Conservation (phyloP, 2,113 vertebrate genomes). For the Rousettus leschenaultii region DNA sequence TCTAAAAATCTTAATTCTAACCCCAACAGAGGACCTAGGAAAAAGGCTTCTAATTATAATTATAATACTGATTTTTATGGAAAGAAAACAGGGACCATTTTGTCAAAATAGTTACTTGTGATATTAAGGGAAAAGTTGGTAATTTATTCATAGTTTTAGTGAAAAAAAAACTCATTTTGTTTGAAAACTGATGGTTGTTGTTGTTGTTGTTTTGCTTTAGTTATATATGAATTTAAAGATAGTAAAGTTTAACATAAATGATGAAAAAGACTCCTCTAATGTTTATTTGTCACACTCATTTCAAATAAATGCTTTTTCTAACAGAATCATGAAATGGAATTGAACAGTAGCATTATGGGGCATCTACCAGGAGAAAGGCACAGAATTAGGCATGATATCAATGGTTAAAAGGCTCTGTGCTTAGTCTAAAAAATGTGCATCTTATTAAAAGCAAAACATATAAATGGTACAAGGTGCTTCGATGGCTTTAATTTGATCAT, state of each 20-base stretch:
- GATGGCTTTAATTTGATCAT: neutral
- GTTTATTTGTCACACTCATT: neutral
- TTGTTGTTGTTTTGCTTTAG: neutral
- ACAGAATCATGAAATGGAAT: neutral
- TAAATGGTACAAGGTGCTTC: neutral
- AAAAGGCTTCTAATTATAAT: neutral
- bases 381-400: neutral
- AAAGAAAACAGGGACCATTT: neutral
- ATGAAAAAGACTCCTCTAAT: neutral
- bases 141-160: neutral
- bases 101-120: neutral
- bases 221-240: neutral
- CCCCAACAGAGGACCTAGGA: neutral
- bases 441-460: neutral
- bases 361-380: neutral
- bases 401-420: neutral
- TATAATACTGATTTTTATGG: neutral
- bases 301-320: neutral
- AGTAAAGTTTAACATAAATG: neutral
- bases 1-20: neutral
- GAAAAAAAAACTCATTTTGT: slow-evolving; percentile 7
- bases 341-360: neutral
- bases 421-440: neutral
- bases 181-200: neutral
- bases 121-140: neutral